Conservation (phyloP, 2,797 vertebrate genomes). For the Poecile montanus region DNA sequence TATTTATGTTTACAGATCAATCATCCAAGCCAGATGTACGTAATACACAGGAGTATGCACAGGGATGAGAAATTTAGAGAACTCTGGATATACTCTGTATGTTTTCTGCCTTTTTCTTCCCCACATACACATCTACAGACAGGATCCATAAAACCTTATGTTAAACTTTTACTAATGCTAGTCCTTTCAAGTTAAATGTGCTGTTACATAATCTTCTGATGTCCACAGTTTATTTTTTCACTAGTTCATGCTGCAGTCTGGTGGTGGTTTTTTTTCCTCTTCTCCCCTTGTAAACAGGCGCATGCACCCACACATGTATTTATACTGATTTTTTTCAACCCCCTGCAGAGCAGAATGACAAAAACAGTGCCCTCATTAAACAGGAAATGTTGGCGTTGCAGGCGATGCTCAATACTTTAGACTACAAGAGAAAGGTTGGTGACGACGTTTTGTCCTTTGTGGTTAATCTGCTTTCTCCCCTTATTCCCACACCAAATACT, state of each 20-base stretch:
- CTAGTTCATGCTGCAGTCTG: neutral
- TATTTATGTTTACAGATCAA: neutral
- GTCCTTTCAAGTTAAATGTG: neutral
- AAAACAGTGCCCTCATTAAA: conserved; percentile 85
- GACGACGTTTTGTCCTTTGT: conserved; percentile 1
- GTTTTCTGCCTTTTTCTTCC: neutral
- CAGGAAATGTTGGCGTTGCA: conserved; percentile 91
- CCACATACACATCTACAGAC: neutral
- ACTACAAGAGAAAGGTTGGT: conserved; percentile 94
- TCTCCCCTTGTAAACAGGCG: neutral
- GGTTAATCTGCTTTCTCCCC: conserved; percentile 28
- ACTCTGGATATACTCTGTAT: neutral
- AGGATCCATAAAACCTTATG: neutral
- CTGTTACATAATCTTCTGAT: neutral
- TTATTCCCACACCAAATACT: neutral
- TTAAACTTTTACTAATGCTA: neutral
- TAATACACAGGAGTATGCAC: neutral
- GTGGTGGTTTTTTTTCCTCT: neutral
- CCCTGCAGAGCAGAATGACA: conserved; percentile 84
- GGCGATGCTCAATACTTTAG: conserved; percentile 92
- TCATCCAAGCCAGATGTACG: neutral
- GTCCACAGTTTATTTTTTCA: neutral
- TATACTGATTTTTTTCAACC: neutral
- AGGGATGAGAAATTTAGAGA: neutral
- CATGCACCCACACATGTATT: rapidly evolving